Evolutionary conservation across 2,113 vertebrate species (phyloP).

Genomic region (Podocnemis expansa): DNA sequence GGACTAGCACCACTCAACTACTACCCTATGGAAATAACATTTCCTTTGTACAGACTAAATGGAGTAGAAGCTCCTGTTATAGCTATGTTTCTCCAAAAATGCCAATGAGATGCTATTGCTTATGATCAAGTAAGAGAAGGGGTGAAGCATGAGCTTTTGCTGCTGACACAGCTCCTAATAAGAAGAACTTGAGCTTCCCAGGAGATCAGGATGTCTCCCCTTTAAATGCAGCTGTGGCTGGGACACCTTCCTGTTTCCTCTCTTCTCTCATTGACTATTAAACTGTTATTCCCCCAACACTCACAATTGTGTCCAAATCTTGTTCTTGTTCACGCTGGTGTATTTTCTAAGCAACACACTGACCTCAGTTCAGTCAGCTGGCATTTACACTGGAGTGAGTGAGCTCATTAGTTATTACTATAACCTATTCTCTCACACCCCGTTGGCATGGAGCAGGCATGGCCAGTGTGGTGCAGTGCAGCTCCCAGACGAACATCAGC

Average conservation of each 20-base stretch:
- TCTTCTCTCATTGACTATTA: background rate
- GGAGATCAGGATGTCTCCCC: background rate
- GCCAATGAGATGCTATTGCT: background rate
- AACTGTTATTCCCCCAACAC: rapidly evolving
- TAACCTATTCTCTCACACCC: background rate
- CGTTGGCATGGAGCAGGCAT: rapidly evolving
- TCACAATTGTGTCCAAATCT: background rate
- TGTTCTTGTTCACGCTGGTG: background rate
- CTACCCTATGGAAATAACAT: background rate
- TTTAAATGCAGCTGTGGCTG: background rate
- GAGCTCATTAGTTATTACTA: background rate
- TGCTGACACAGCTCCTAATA: background rate
- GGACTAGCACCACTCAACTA: background rate
- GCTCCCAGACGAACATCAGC: no score
- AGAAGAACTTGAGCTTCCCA: background rate
- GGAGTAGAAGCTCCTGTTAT: background rate
- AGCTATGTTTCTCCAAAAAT: slow-evolving; percentile 5
- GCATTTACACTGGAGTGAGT: background rate
- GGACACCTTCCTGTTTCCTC: background rate
- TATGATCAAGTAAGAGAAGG: background rate
- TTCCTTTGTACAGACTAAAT: background rate
- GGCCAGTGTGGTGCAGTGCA: no score
- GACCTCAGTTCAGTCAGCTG: background rate
- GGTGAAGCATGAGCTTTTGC: background rate
- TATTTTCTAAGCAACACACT: background rate